Base-by-base conservation (phyloP, 2,888 invertebrate species). In the Lithophane socia region DNA sequence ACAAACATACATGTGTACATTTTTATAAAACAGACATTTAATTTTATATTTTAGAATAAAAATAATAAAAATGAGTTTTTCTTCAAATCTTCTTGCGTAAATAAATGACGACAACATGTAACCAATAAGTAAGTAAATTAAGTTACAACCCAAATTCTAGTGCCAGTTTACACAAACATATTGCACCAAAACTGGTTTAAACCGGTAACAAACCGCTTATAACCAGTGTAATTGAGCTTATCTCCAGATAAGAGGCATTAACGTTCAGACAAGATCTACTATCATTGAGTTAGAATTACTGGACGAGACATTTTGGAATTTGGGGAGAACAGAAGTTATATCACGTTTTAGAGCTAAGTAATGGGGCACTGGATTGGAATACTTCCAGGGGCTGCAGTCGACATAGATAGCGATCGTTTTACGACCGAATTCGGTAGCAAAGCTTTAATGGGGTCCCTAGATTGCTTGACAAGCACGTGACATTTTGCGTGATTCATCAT, bases 221-320 rank as follows among this genome's bases (percentile, higher is more conserved):
- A 85, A 87, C 81, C 80, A 66, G 83, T 78, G 83, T 88, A 88
- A 88, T 86, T 86, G 85, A 85, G 89, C 89, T 87, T 89, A 87
- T 89, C 86, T 89, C 47, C 61, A 82, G 83, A 84, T 88, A 88
- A 84, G 78, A 83, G 81, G 86, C 79, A 86, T 88, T 88, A 88
- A 84, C 87, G 80, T 84, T 77, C 80, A 82, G 73, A 85, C 83
- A 85, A 82, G 81, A 87, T 81, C 74, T 73, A 79, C 61, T 52
- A 21, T 10, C 79, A 16, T 21, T 9, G 76, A 83, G 9, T 52
- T 64, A 79, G 47, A 61, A 5, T n/a, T 7, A 16, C 75, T 82
- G 42, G 84, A 88, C 69, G 83, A 67, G 77, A 10, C 49, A 8
- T 49, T 12, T 18, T 3, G 2, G 2, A 9, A 21, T 58, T 68